phyloP scores from a whole-genome alignment of 2,113 vertebrate genomes.

The Desmodus rotundus region DNA sequence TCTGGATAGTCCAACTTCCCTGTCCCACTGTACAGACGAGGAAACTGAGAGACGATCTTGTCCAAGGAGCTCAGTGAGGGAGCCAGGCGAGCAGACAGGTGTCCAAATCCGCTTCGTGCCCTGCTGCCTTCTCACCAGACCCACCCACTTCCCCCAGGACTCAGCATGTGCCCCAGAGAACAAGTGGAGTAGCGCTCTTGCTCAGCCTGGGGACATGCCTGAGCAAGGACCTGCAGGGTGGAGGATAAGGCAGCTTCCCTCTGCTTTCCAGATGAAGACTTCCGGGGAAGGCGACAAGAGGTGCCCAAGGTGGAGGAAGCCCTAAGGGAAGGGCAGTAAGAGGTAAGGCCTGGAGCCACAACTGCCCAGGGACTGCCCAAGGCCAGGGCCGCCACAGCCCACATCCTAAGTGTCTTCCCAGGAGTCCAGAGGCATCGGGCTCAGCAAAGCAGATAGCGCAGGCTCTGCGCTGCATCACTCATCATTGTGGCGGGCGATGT shows the following conservation, averaged over 20 bases:
- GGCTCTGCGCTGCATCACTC: background rate
- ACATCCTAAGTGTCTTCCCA: background rate
- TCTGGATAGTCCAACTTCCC: background rate
- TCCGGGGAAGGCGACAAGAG: conserved; percentile 79
- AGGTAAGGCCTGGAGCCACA: conserved; percentile 76
- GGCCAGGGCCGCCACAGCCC: background rate
- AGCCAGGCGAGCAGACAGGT: background rate
- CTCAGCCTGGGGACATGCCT: background rate
- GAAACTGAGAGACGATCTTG: background rate
- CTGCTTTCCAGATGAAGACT: conserved; percentile 88
- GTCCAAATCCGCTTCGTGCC: background rate
- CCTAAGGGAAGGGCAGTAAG: conserved; percentile 85
- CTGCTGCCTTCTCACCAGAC: background rate
- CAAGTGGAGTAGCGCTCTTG: background rate
- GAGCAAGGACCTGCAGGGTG: background rate
- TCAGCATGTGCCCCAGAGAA: background rate
- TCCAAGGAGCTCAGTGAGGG: background rate
- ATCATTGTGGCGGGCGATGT: background rate
- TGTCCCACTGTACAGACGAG: background rate
- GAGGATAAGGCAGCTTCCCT: background rate
- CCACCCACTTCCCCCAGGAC: background rate
- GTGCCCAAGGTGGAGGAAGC: conserved; percentile 82
- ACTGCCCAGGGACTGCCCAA: background rate
- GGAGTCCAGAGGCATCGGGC: background rate
- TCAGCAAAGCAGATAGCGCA: background rate